Evolutionary conservation across 2,113 vertebrate genomes (phyloP).

Genomic region (Gymnocephalus cernua): DNA sequence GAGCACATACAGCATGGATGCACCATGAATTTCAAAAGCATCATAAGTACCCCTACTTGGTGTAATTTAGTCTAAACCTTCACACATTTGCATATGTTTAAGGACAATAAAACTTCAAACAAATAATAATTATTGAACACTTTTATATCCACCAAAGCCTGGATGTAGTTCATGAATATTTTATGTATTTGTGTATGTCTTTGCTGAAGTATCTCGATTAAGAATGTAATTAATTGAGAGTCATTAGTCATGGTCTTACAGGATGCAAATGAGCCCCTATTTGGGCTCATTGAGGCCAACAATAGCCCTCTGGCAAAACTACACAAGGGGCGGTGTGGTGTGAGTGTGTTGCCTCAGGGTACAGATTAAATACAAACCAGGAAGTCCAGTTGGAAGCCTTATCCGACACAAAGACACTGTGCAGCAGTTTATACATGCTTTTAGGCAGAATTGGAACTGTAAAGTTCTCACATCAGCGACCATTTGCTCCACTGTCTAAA

Average conservation of each 20-base stretch:
- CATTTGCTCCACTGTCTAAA: neutral
- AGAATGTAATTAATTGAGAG: constrained; percentile 47
- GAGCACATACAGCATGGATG: neutral
- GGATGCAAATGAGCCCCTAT: constrained; percentile 62
- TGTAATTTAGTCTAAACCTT: neutral
- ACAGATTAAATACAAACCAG: constrained; percentile 43
- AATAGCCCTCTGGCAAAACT: constrained; percentile 45
- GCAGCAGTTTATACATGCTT: neutral
- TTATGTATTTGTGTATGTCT: neutral
- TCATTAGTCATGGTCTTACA: constrained; percentile 50
- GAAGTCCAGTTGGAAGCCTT: constrained; percentile 30
- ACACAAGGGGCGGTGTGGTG: constrained; percentile 20
- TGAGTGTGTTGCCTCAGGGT: constrained; percentile 39
- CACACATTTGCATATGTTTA: neutral
- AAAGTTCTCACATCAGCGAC: neutral
- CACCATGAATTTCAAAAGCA: neutral
- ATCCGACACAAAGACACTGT: constrained; percentile 23
- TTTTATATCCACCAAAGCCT: neutral
- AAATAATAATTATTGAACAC: neutral
- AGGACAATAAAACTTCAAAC: neutral
- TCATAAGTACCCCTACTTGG: neutral
- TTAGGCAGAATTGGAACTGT: neutral
- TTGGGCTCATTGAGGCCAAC: constrained; percentile 51
- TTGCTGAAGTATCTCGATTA: constrained; percentile 20
- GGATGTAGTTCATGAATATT: neutral